Base-by-base conservation (phyloP, 2,888 invertebrate genomes). In the Balanococcus diminutus region DNA sequence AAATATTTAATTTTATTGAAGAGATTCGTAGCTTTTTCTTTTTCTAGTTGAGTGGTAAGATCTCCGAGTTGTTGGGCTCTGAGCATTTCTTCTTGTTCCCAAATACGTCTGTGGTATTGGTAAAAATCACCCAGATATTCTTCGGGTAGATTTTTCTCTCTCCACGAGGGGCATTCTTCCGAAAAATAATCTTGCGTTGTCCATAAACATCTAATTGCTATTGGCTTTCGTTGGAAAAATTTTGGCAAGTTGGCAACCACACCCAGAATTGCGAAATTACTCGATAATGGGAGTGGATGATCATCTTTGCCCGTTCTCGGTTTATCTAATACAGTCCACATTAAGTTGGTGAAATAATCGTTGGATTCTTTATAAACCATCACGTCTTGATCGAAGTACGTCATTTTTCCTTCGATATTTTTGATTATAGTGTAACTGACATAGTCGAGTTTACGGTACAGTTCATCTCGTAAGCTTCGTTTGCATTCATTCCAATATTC, bases 161-260 rank as follows among this genome's bases (percentile, higher is more conserved):
- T 87, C 85, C 89, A 90, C 2, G 90, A 89, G 1, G 87, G 87
- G 81, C 90, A 90, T 16, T 89, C 89, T 86, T 91, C 93, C 25
- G 93, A 93, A 51, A 92, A 91, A 87, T 93, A 91, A 87, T 94
- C 94, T 84, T 93, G 91, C 88, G 91, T 90, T 0, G 92, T 90
- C 87, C 91, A 90, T 0, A 93, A 91, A 0, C 91, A 92, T 28
- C 93, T 90, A 11, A 93, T 91, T 25, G 92, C 92, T 14, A 92
- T 91, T 28, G 91, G 90, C 1, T 91, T 90, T 0, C 91, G 91
- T 61, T 92, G 91, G n/a, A 93, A 90, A n/a, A 90, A 91, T 81
- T 89, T 90, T 0, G 93, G 93, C 84, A 93, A 90, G 83, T 90
- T 92, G 0, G 93, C 89, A 0, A 89, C 89, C 0, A 93, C 90